Base-by-base conservation (phyloP, 2,797 vertebrate genomes). In the Agapornis canus region DNA sequence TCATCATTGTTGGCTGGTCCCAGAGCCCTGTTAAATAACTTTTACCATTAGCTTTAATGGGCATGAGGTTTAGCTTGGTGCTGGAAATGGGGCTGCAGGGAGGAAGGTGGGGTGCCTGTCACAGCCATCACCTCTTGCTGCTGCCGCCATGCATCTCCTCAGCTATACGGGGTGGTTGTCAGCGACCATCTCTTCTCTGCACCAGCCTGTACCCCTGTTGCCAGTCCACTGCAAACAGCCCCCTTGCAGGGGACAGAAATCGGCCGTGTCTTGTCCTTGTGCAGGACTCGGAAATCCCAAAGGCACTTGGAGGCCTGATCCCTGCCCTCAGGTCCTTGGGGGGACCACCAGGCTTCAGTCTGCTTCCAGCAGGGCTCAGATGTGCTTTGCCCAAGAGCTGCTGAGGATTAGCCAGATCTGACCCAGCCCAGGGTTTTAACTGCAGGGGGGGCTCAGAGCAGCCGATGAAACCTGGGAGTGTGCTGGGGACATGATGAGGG, bases 121-220 rank as follows among this genome's bases (percentile, higher is more conserved):
- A 2, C 43, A n/a, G 73, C 45, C 20, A 1, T 12, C 48, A 3
- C 37, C 48, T 66, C 63, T 32, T 5, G 2, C 32, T 3, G 17
- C 60, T 68, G 61, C 52, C 49, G 69, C 22, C 57, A 32, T 3
- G 1, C 11, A 15, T 37, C 57, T 71, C 32, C 78, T 87, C 61
- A 40, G 73, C 27, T 22, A 4, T 1, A 12, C 0, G 0, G 31
- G 27, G 12, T 32, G 76, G 65, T 29, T 81, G 2, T 7, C 2
- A 8, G 47, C 14, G 69, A 13, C 54, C 0, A 0, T 37, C 7
- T 37, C 20, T 40, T 6, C 57, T 61, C 57, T 70, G 35, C 39
- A 37, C 47, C 65, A 75, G 27, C 13, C 45, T 48, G 8, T 47
- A 48, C 23, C 22, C 15, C 39, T 40, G 25, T 13, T 19, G 11